A percentile compares a stretch with the other conserved stretches of the same genome.
Evolutionary conservation across 2,113 vertebrate genomes (phyloP).

Genomic region (Isurus oxyrinchus): DNA sequence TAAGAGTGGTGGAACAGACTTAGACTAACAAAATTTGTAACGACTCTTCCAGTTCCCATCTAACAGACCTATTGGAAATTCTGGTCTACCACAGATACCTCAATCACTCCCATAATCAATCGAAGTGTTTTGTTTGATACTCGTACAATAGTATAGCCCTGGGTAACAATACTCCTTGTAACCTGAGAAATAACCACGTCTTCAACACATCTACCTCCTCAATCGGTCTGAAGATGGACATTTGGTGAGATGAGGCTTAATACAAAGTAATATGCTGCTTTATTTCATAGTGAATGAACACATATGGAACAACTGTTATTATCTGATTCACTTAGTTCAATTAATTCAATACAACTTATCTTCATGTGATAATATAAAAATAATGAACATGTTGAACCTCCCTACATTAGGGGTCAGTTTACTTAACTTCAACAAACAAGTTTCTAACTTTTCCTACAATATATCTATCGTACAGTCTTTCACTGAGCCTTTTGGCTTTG

Average conservation of each 20-base stretch:
- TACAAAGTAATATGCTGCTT: background rate
- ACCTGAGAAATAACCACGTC: background rate
- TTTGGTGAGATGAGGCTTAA: background rate
- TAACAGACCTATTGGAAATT: background rate
- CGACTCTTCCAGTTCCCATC: background rate
- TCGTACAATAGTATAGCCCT: background rate
- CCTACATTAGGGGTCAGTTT: background rate
- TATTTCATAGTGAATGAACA: background rate
- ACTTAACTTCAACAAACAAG: background rate
- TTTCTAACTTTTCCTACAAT: background rate
- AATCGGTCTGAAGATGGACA: background rate
- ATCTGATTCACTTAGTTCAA: background rate
- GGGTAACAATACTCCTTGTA: background rate
- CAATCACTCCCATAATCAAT: background rate
- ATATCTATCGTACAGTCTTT: background rate
- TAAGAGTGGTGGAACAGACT: background rate
- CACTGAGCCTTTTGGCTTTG: background rate
- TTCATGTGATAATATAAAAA: background rate
- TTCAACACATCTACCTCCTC: background rate
- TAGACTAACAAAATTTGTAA: background rate
- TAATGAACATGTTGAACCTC: background rate
- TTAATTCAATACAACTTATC: background rate
- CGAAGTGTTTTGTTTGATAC: background rate
- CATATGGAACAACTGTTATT: background rate
- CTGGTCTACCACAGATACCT: background rate